Percentiles rank a stretch among this genome's conserved stretches.
phyloP scores from a whole-genome alignment of 2,888 invertebrate species.

The Tetragonula carbonaria region DNA sequence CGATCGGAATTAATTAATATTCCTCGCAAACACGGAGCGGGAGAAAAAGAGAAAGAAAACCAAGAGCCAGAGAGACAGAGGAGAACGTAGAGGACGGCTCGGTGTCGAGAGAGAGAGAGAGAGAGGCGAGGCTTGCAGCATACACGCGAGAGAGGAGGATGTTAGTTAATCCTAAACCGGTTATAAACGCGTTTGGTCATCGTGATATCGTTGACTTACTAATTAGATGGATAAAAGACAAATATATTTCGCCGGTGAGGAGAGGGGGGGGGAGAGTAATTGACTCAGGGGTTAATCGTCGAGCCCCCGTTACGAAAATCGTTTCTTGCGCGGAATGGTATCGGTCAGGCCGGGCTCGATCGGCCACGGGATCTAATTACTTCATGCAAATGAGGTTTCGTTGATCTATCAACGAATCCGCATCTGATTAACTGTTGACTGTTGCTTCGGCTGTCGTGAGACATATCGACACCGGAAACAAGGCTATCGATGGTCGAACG shows the following conservation, averaged over 20 bases:
- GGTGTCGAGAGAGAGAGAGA: constrained; percentile 15
- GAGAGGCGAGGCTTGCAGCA: background rate
- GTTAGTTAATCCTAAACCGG: constrained; percentile 74
- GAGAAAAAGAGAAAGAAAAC: constrained; percentile 37
- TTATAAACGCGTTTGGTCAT: constrained; percentile 71
- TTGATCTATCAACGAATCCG: background rate
- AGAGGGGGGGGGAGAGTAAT: constrained; percentile 3
- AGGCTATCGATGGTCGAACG: no score
- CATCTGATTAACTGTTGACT: background rate
- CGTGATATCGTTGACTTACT: constrained; percentile 74
- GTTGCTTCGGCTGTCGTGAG: background rate
- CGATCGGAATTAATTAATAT: constrained; percentile 73
- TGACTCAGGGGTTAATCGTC: constrained; percentile 48
- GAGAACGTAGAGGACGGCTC: background rate
- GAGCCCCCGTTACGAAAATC: constrained; percentile 23
- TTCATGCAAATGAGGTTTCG: constrained; percentile 20
- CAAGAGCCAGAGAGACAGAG: background rate
- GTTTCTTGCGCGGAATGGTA: constrained; percentile 24
- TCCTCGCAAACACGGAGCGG: constrained; percentile 42
- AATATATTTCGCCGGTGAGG: constrained; percentile 58
- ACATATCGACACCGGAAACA: background rate
- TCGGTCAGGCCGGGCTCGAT: background rate
- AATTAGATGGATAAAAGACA: constrained; percentile 73
- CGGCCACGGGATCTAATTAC: constrained; percentile 32
- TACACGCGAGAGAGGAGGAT: constrained; percentile 16